Evolutionary conservation across 1,140 invertebrate genomes (phyloP), one percentile per base, ranked within the genome.

Genomic region (Galendromus occidentalis): DNA sequence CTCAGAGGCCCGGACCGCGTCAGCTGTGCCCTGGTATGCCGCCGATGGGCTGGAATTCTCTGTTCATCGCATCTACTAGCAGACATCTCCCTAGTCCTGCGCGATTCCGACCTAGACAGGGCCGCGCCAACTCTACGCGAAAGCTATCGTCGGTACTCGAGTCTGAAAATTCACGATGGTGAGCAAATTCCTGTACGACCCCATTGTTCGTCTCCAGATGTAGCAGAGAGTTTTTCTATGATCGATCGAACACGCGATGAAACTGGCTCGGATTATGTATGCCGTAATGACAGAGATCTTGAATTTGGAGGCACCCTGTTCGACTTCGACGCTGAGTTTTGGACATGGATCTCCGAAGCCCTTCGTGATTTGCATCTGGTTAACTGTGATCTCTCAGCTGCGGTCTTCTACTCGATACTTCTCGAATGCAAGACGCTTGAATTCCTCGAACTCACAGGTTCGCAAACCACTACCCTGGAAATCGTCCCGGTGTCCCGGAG

Each of bases 371-470:
- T 59, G 25, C 51, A 22, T 2, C 51, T 59, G n/a, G 51, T 20
- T 2, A 33, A 59, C 22, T 59, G 51, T 33, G 51, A 59, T 25
- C 51, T 59, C 14, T 59, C 51, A 9, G 51, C 20, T 14, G 25
- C 14, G 17, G 51, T 59, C 2, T 59, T 59, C 51, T 59, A 59
- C 20, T 17, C 51, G 22, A 59, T 59, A 17, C 51, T 59, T 59
- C 51, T 5, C 12, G 22, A 25, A 33, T 59, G 51, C 9, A 14
- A 22, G 9, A 59, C 2, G 2, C 51, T 59, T 1, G 14, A 59
- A 25, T 59, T 22, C 17, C 51, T 59, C 33, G 51, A 59, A 59
- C 25, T 59, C 51, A 59, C 51, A 59, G 51, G 51, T 59, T 47
- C 20, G 45, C 28, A 47, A 22, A 14, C 4, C 28, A 47, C n/a